Evolutionary conservation across 2,797 vertebrate genomes (phyloP).

Genomic region (Anguilla megastoma): DNA sequence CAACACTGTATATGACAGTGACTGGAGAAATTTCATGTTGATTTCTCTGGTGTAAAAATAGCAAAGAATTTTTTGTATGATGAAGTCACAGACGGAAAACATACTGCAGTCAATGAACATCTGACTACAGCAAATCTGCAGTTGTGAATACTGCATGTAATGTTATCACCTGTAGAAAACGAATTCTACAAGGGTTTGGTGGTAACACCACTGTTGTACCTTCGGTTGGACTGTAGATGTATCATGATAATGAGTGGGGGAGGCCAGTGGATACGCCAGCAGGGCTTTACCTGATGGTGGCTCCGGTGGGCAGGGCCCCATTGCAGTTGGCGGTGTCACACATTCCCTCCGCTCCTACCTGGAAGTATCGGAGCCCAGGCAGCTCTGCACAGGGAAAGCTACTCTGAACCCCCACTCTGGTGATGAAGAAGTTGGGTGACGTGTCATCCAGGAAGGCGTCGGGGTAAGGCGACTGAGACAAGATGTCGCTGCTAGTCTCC

Average conservation of each 20-base stretch:
- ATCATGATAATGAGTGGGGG: neutral
- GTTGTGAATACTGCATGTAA: no score
- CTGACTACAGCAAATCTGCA: neutral
- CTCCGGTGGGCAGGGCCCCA: conserved; percentile 40
- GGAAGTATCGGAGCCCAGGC: conserved; percentile 29
- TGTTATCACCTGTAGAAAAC: no score
- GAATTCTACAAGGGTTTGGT: no score
- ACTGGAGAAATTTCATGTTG: neutral
- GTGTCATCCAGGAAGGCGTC: neutral
- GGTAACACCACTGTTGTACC: neutral
- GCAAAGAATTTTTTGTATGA: neutral
- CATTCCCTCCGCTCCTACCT: conserved; percentile 38
- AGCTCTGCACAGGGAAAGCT: conserved; percentile 29
- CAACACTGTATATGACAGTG: neutral
- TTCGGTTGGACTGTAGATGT: neutral
- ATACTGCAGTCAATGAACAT: neutral
- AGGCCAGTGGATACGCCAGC: neutral
- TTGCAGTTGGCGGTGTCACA: conserved; percentile 41
- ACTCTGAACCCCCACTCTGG: conserved; percentile 26
- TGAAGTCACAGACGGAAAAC: neutral
- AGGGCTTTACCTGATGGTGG: conserved; percentile 38
- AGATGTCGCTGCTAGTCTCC: neutral
- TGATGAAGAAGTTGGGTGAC: conserved; percentile 22
- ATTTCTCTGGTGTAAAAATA: neutral
- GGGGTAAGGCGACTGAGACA: neutral